Evolutionary conservation across 2,888 invertebrate species (phyloP).

Genomic region (Epiblema foenella): DNA sequence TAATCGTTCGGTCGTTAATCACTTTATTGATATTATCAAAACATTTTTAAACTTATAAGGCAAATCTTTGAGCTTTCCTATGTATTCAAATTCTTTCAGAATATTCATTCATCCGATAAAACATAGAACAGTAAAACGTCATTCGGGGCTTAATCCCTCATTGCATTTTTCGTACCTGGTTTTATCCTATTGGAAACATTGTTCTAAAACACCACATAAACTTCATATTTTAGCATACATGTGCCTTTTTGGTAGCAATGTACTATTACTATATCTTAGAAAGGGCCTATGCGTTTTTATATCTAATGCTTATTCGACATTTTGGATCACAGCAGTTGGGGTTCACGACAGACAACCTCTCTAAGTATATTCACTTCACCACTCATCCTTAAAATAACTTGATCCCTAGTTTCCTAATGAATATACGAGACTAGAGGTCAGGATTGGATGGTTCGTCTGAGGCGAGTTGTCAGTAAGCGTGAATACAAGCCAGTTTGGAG

Average conservation of each 20-base stretch:
- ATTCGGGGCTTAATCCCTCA: slow-evolving; percentile 15
- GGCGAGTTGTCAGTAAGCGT: not conserved
- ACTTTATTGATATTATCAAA: no score
- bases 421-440: not conserved
- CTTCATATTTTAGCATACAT: not conserved
- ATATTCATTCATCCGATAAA: slow-evolving; percentile 5
- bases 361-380: not conserved
- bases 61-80: not conserved
- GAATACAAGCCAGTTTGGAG: slow-evolving; percentile 9
- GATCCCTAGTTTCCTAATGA: not conserved
- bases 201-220: not conserved
- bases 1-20: no score
- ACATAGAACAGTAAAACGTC: not conserved
- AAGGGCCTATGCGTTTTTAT: not conserved
- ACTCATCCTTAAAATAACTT: not conserved
- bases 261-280: not conserved
- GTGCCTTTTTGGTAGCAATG: not conserved
- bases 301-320: not conserved
- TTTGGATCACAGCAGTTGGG: not conserved
- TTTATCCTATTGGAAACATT: not conserved
- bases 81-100: slow-evolving; percentile 4
- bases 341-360: not conserved
- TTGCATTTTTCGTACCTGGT: not conserved
- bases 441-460: not conserved
- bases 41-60: no score